phyloP scores from a whole-genome alignment of 2,888 invertebrate species.

The Andrena bucephala region DNA sequence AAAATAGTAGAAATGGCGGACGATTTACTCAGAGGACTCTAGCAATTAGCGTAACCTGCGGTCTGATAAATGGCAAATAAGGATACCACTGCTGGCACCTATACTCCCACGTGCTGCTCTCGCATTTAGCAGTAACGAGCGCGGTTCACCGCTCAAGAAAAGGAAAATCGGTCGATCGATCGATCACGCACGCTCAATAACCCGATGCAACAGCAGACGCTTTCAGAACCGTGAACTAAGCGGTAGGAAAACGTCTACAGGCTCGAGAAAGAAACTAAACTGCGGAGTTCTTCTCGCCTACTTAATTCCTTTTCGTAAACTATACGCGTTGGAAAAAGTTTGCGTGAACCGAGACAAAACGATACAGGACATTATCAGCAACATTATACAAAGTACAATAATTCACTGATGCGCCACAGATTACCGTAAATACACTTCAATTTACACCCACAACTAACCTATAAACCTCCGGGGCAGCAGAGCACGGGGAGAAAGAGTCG shows the following conservation, averaged over 20 bases:
- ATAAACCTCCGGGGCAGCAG: background rate
- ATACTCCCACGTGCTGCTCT: slow-evolving; percentile 49
- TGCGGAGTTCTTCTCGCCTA: too few species aligned
- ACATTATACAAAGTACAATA: too few species aligned
- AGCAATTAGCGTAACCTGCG: background rate
- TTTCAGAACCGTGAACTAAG: background rate
- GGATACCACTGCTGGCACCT: background rate
- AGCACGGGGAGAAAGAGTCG: slow-evolving; percentile 10
- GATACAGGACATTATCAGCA: too few species aligned
- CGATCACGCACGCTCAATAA: slow-evolving; percentile 13
- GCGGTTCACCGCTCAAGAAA: background rate
- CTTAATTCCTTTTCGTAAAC: too few species aligned
- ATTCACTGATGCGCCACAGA: too few species aligned
- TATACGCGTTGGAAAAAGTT: too few species aligned
- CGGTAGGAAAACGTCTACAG: background rate
- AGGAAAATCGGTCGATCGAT: slow-evolving; percentile 43
- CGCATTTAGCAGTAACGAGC: slow-evolving; percentile 30
- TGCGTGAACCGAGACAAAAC: too few species aligned
- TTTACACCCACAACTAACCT: background rate
- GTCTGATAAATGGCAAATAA: slow-evolving; percentile 12
- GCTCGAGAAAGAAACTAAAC: too few species aligned
- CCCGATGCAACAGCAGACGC: slow-evolving; percentile 6
- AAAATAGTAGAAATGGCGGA: slow-evolving; percentile 39
- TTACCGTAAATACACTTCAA: background rate
- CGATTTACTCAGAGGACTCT: slow-evolving; percentile 8